These are phyloP conservation scores for Coreoperca whiteheadi DNA, from an alignment of 2,113 vertebrate genomes.

Conservation along the genomic window DNA sequence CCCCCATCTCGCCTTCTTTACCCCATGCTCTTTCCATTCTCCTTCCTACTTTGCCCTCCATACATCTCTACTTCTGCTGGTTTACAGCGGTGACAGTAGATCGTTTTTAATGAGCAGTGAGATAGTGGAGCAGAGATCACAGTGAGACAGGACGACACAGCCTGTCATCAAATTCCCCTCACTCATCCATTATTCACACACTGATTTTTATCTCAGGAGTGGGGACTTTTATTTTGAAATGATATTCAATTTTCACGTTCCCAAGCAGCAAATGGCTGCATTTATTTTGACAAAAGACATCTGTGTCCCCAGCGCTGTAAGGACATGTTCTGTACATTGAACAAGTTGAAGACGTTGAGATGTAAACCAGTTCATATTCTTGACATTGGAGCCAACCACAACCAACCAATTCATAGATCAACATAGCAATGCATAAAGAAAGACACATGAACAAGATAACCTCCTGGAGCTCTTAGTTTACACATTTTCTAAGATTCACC, in stretches of 20 bases:
- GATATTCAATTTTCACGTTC: conserved; percentile 70
- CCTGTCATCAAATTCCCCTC: conserved; percentile 78
- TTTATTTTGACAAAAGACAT: conserved; percentile 72
- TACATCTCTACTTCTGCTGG: conserved; percentile 44
- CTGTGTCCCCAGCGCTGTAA: conserved; percentile 14
- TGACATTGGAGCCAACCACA: neutral
- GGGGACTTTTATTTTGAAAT: conserved; percentile 78
- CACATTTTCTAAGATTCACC: neutral
- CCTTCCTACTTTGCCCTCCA: conserved; percentile 42
- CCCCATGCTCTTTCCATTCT: conserved; percentile 15
- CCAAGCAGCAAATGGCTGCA: conserved; percentile 34
- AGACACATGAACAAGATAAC: neutral
- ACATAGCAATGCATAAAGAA: neutral
- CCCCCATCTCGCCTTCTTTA: neutral
- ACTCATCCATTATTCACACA: conserved; percentile 81
- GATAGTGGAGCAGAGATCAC: conserved; percentile 78
- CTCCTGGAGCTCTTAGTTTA: neutral
- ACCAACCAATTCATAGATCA: neutral
- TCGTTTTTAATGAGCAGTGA: conserved; percentile 78
- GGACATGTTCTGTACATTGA: conserved; percentile 8
- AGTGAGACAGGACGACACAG: conserved; percentile 67
- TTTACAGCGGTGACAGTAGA: conserved; percentile 66
- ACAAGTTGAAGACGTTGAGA: neutral
- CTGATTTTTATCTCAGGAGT: conserved; percentile 66
- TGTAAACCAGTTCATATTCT: neutral